Base-by-base conservation (phyloP, 2,797 vertebrate genomes). In the Muscicapa comitata region DNA sequence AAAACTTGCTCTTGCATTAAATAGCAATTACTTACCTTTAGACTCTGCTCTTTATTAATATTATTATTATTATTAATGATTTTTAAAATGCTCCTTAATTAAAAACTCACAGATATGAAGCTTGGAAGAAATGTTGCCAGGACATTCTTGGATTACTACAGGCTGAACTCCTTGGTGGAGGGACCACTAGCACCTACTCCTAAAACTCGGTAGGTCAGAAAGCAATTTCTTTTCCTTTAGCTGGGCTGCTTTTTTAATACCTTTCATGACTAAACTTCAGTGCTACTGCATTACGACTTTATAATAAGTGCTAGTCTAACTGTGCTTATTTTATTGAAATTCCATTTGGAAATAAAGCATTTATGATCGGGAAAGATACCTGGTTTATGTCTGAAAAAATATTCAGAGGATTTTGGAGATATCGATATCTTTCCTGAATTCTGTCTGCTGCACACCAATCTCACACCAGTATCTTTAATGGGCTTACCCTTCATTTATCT, bases 91-190 rank as follows among this genome's bases (percentile, higher is more conserved):
- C 3, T 97, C 98, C 98, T 99, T 99, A 98, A 99, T 95, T 88
- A 71, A 83, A 80, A 90, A 76, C 55, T 88, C 55, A 93, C 98
- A 99, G 99, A 99, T 96, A 99, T 99, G 98, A 99, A 99, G 93
- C 97, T 99, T 94, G 99, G 99, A 78, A 98, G 98, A 88, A 99
- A 99, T 2, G 99, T 99, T 93, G 99, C 99, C 26, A 98, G 98
- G 71, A 99, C 99, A 0, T 99, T 99, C 97, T 96, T 99, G 97
- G 99, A 99, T 98, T 99, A 99, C 97, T 99, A 99, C 96, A 99
- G 98, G 95, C 98, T 99, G 93, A 99, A 98, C 93, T 95, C 98
- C 28, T 96, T 98, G 74, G 97, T 98, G 61, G 98, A 99, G 53
- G 98, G 97, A 97, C 98, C 97, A 48, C 92, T 97, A 37, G 85